phyloP scores from a whole-genome alignment of 2,113 vertebrate genomes.

The Alethe castanea region DNA sequence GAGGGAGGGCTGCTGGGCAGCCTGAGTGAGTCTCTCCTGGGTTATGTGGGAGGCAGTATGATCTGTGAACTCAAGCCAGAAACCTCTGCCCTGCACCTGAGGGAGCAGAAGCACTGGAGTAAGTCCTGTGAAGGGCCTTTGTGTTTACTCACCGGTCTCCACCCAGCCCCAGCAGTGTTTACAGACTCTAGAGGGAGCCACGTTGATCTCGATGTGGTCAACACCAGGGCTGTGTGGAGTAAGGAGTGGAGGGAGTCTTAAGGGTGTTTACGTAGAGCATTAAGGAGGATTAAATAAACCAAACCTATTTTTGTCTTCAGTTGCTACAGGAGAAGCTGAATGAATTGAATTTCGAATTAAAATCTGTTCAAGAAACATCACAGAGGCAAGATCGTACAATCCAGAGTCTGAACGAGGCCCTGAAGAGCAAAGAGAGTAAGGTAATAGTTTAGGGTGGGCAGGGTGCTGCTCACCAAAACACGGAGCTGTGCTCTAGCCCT shows the following conservation, averaged over 20 bases:
- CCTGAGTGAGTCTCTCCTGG: not conserved
- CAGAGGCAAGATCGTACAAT: conserved; percentile 80
- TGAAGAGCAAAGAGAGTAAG: conserved; percentile 85
- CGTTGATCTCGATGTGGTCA: not conserved
- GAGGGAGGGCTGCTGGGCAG: not conserved
- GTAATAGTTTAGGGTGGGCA: conserved; percentile 59
- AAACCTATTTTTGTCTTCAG: conserved; percentile 65
- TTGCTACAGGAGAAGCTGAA: conserved; percentile 84
- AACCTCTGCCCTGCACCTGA: not conserved
- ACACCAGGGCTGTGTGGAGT: not conserved
- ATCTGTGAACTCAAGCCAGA: not conserved
- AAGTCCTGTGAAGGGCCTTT: not conserved
- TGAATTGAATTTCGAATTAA: conserved; percentile 82
- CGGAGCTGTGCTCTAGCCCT: not conserved
- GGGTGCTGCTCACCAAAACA: not conserved
- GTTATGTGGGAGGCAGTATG: not conserved
- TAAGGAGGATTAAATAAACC: not conserved
- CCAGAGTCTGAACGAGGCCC: conserved; percentile 79
- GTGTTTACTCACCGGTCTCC: not conserved
- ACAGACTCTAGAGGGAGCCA: not conserved
- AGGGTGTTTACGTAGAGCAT: not conserved
- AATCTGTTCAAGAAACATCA: conserved; percentile 74
- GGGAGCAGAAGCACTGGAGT: not conserved
- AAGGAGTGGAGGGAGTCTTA: not conserved
- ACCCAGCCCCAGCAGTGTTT: not conserved